A percentile compares a stretch with the other conserved stretches of the same genome.
Conservation (phyloP, 2,888 invertebrate genomes). For the Xestia rhomboidea region DNA sequence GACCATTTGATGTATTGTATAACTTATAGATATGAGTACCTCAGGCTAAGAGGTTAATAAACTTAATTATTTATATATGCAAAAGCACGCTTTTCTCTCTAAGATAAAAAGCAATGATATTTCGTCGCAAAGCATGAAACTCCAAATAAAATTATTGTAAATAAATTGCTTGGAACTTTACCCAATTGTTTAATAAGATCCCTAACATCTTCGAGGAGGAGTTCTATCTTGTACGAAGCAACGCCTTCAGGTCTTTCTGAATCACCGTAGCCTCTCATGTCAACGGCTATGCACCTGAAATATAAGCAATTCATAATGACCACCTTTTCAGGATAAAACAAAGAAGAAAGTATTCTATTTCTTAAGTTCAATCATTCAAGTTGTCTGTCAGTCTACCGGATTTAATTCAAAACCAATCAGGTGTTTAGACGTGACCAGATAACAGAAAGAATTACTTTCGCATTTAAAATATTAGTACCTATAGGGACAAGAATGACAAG, state of each 20-base stretch:
- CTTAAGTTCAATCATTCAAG: neutral
- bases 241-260: slow-evolving; percentile 91
- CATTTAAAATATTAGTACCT: neutral
- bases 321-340: neutral
- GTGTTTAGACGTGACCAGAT: neutral
- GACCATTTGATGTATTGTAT: neutral
- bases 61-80: slow-evolving; percentile 23
- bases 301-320: slow-evolving; percentile 41
- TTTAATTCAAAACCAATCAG: neutral
- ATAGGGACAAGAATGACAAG: too few relatives aligned
- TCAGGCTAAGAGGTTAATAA: too few relatives aligned
- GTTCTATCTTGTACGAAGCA: slow-evolving; percentile 86
- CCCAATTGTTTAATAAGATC: slow-evolving; percentile 90
- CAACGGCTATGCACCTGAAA: slow-evolving; percentile 92
- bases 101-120: slow-evolving; percentile 3
- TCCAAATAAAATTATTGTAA: neutral
- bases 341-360: neutral
- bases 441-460: neutral
- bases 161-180: slow-evolving; percentile 62
- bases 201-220: slow-evolving; percentile 91
- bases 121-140: slow-evolving; percentile 5
- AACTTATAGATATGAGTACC: too few relatives aligned
- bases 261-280: slow-evolving; percentile 93
- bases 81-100: slow-evolving; percentile 9
- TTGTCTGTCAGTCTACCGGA: neutral